Conservation (phyloP, 2,797 vertebrate species). For the Synaphobranchus kaupii region DNA sequence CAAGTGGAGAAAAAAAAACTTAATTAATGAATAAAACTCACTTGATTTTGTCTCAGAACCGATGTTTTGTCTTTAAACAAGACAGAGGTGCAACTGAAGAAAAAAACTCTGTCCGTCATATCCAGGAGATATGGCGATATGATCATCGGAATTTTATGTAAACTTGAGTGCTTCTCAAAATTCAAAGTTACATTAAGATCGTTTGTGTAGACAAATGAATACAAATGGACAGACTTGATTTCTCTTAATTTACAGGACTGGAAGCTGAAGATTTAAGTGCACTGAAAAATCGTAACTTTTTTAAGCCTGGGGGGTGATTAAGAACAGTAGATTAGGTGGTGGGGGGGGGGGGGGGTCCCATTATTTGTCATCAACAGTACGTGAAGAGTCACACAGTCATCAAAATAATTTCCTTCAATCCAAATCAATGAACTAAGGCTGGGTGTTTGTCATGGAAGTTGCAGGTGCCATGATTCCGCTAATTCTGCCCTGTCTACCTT, state of each 20-base stretch:
- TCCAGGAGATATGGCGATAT: not conserved
- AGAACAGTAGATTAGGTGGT: no score
- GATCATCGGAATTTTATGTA: not conserved
- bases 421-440: no score
- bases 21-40: not conserved
- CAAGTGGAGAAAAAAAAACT: not conserved
- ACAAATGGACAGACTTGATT: not conserved
- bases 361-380: constrained; percentile 10
- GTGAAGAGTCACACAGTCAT: not conserved
- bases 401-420: no score
- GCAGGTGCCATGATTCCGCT: no score
- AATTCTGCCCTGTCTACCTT: no score
- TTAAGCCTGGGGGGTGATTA: not conserved
- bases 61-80: not conserved
- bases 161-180: not conserved
- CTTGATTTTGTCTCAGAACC: not conserved
- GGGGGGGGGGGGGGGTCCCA: no score
- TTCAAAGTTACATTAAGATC: not conserved
- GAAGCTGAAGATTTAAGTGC: not conserved
- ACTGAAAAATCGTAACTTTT: not conserved
- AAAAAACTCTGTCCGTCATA: not conserved
- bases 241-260: no score
- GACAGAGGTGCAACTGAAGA: not conserved
- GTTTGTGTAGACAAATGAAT: not conserved
- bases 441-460: no score